Percentiles rank a stretch among this genome's conserved stretches.
Conservation (phyloP, 2,888 invertebrate genomes). For the Palloptera scutellata region DNA sequence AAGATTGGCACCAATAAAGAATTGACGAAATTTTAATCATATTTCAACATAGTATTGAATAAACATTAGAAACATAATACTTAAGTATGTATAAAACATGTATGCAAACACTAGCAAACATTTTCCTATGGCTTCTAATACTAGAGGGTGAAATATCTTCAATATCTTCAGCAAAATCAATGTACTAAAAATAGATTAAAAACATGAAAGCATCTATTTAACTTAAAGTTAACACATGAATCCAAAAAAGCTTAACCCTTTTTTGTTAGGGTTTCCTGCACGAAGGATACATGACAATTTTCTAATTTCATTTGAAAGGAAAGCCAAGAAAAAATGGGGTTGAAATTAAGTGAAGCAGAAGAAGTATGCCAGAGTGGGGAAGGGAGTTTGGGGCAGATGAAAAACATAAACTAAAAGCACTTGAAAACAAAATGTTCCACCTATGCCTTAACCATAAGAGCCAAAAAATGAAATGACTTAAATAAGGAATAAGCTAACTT, state of each 20-base stretch:
- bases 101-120: neutral
- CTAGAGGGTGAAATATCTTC: neutral
- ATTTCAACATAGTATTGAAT: too few relatives aligned
- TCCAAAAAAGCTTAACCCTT: conserved; percentile 26
- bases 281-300: conserved; percentile 22
- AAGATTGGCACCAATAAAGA: too few relatives aligned
- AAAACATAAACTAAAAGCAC: conserved; percentile 14
- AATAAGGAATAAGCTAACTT: conserved; percentile 3
- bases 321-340: neutral
- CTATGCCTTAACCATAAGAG: conserved; percentile 7
- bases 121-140: neutral
- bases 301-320: conserved; percentile 22
- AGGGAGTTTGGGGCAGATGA: conserved; percentile 14
- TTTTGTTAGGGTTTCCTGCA: conserved; percentile 26
- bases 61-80: neutral
- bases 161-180: neutral
- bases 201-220: conserved; percentile 21
- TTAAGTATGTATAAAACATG: neutral
- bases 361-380: neutral
- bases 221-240: conserved; percentile 12
- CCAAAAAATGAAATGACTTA: neutral
- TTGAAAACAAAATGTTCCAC: neutral
- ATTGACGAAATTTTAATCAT: too few relatives aligned
- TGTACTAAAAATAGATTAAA: neutral
- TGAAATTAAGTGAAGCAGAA: conserved; percentile 11